Percentiles rank a stretch among this genome's conserved stretches.
Conservation (phyloP, 2,888 invertebrate genomes). For the Temnothorax ravouxi region DNA sequence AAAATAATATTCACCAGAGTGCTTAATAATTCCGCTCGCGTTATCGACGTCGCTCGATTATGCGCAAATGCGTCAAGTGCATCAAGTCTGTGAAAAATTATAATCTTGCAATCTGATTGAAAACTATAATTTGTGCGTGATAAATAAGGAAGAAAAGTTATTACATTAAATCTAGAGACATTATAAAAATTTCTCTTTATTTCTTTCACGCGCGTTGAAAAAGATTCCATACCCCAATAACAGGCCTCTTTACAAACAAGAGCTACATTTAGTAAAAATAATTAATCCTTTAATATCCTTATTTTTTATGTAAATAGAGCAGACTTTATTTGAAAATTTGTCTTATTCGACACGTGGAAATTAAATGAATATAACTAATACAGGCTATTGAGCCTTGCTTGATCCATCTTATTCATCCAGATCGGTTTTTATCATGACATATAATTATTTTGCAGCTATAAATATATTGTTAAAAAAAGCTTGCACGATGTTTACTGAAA, state of each 20-base stretch:
- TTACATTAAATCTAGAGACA: background rate
- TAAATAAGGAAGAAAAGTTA: background rate
- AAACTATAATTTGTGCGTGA: background rate
- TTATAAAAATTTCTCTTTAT: background rate
- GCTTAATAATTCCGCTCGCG: background rate
- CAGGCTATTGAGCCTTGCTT: too few relatives aligned
- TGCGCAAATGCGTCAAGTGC: background rate
- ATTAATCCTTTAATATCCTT: background rate
- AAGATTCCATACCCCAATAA: background rate
- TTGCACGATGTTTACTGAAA: background rate
- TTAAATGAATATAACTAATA: too few relatives aligned
- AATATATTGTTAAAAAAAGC: too few relatives aligned
- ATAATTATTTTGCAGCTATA: too few relatives aligned
- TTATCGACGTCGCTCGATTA: background rate
- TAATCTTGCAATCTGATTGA: background rate
- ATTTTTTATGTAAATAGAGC: background rate
- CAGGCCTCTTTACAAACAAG: background rate
- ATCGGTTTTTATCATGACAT: too few relatives aligned
- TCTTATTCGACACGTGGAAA: background rate
- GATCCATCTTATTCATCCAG: too few relatives aligned
- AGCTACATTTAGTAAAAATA: background rate
- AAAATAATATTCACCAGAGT: slow-evolving; percentile 7
- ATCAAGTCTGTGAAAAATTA: background rate
- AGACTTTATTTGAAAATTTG: background rate
- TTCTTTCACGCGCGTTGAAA: background rate